Evolutionary conservation across 1,140 invertebrate genomes (phyloP), one percentile per base, ranked within the genome.

Genomic region (Aphelenchoides besseyi): DNA sequence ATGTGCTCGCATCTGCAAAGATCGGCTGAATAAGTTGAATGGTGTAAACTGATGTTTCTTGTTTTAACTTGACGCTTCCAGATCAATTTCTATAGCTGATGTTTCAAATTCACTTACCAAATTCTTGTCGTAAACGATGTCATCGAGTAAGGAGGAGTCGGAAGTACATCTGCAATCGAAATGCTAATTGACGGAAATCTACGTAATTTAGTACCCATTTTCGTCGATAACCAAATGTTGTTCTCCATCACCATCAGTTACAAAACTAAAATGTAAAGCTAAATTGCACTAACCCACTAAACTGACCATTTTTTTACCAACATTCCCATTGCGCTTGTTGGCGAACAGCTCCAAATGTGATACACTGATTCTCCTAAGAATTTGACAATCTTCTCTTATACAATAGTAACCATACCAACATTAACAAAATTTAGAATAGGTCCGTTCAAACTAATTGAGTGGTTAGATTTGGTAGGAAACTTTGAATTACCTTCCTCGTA

Each of bases 191-290:
- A 28, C 75, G 12, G 62, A 30, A 18, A 32, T 37, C 23, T 29
- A 30, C 66, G 76, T 33, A 79, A 26, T 54, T 23, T 2, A 33
- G 8, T 41, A 81, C 77, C 81, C 81, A 52, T 82, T 72, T 30
- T 77, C 67, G 69, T 83, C 83, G 9, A 84, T 72, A 32, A 84
- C 81, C 9, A 78, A 76, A 61, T 83, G 82, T 33, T 83, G 83
- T 37, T 83, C 82, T 0, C 83, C 81, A 57, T 83, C 81, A 5
- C 81, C 81, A 69, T 83, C 81, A 0, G 82, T 83, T n/a, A 83
- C 81, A 59, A 83, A 84, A 61, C n/a, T n/a, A n/a, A n/a, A n/a
- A n/a, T n/a, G n/a, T n/a, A n/a, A n/a, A n/a, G n/a, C n/a, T n/a
- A n/a, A n/a, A n/a, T n/a, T n/a, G n/a, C 81, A 82, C 69, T 82